Evolutionary conservation across 1,140 invertebrate genomes (phyloP), one percentile per base, ranked within the genome.

Genomic region (Octopus bimaculoides): DNA sequence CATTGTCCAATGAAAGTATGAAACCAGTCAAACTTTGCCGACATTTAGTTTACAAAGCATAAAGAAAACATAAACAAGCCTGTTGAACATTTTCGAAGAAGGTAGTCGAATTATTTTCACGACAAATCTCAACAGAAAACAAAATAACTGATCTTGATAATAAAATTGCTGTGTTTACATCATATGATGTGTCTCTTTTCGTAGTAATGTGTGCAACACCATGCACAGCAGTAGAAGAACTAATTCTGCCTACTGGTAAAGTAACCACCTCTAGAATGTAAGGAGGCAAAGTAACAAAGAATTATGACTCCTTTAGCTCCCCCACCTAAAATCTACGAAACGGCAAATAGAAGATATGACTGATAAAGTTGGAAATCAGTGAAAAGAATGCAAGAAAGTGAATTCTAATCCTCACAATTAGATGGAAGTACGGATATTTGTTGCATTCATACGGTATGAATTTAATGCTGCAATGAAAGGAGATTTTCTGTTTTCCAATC

Each of bases 401-500:
- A 75, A 14, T 75, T 20, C 41, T 75, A 5, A 1, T 52, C 74
- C 52, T 53, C 52, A 10, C 66, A n/a, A 5, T 71, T 6, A 71
- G 9, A 75, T 52, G 74, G 52, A 52, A 52, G 6, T 52, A 75
- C 74, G 12, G 74, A 75, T 53, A 41, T 75, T 41, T 52, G 41
- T 10, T 14, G 5, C 17, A 26, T 75, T 75, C 17, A 41, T 75
- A 52, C 26, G 74, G 5, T 75, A 75, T 17, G 74, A 75, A 75
- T 41, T 17, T 17, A 17, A 75, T 7, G 17, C 14, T 6, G 52
- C 20, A 8, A 75, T 75, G 6, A 75, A 75, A 14, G 74, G 52
- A 75, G 74, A 75, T 52, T 75, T 75, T 17, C 20, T 75, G 5
- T 75, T 75, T 75, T 75, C 26, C 26, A 75, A 8, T 75, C 74